A percentile compares a stretch with the other conserved stretches of the same genome.
Evolutionary conservation across 2,113 vertebrate species (phyloP).

Genomic region (Passerina amoena): DNA sequence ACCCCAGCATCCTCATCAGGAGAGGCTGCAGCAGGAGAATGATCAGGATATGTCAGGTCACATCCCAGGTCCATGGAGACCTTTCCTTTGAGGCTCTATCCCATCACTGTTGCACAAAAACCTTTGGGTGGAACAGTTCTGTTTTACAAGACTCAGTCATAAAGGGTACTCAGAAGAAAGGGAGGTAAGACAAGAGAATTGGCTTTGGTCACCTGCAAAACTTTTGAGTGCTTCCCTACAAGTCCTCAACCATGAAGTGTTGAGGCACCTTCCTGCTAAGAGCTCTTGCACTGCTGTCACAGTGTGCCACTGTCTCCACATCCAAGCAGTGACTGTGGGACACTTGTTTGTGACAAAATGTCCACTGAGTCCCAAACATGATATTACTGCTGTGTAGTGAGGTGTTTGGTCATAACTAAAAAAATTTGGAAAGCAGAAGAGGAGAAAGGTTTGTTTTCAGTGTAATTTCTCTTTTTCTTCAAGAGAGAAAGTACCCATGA

Average conservation of each 20-base stretch:
- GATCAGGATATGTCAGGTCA: rapidly evolving
- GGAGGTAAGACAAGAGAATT: neutral
- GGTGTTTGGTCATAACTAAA: neutral
- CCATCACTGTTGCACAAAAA: neutral
- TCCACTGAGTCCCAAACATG: neutral
- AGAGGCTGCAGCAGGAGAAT: neutral
- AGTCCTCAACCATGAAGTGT: rapidly evolving
- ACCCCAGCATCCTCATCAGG: neutral
- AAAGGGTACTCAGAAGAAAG: neutral
- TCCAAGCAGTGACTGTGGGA: neutral
- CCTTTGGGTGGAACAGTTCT: neutral
- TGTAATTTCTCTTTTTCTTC: neutral
- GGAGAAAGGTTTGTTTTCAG: neutral
- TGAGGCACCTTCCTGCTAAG: neutral
- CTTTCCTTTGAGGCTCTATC: neutral
- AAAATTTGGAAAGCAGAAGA: neutral
- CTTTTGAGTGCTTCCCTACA: neutral
- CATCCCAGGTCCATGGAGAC: neutral
- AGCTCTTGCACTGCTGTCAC: neutral
- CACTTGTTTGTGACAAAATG: neutral
- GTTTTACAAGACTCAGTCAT: neutral
- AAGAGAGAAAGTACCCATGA: neutral
- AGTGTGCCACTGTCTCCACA: neutral
- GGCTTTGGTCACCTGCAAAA: neutral
- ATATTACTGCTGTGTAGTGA: too few species aligned